Evolutionary conservation across 2,888 invertebrate species (phyloP), one percentile per base, ranked within the genome.

Genomic region (Brachypalpus laphriformis): DNA sequence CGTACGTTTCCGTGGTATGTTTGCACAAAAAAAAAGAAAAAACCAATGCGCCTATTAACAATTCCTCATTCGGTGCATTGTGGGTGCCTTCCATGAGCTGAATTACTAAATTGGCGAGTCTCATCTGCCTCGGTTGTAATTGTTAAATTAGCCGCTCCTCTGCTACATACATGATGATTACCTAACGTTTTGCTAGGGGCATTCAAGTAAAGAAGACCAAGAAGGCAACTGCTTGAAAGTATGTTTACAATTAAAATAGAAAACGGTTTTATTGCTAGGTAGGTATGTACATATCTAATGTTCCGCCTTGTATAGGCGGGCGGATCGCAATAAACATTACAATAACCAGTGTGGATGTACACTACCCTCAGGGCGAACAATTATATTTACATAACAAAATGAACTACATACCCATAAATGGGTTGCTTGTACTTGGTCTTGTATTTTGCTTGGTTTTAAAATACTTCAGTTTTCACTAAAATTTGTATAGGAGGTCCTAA

Each of bases 201-300:
- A 74, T 51, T 66, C 66, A 54, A 80, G 56, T 54, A 40, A 22
- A 18, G 47, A 74, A 49, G 25, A 51, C 59, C 28, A 3, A 66
- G 57, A 34, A 66, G 68, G 54, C 42, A 63, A 51, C 31, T 34
- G 31, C 57, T 65, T 57, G 31, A 57, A 78, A 65, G 31, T 40
- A 37, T 68, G 61, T 42, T 66, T 56, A 61, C 54, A 45, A 56
- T 74, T 14, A 31, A 40, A 37, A 75, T 28, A 37, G 66, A 59
- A 66, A 80, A 57, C 49, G 20, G 57, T 51, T 72, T 56, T 57
- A 65, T 80, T 74, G 25, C 51, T 51, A 31, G 40, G 47, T 42
- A 51, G 7, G 42, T 14, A 22, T 5, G 14, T 66, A 31, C 56
- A 56, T 31, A 18, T 47, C 22, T 59, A 28, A 42, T 81, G 54